These are phyloP conservation scores for Sardinella longiceps DNA, from an alignment of 2,797 vertebrate species.

Conservation along the genomic window DNA sequence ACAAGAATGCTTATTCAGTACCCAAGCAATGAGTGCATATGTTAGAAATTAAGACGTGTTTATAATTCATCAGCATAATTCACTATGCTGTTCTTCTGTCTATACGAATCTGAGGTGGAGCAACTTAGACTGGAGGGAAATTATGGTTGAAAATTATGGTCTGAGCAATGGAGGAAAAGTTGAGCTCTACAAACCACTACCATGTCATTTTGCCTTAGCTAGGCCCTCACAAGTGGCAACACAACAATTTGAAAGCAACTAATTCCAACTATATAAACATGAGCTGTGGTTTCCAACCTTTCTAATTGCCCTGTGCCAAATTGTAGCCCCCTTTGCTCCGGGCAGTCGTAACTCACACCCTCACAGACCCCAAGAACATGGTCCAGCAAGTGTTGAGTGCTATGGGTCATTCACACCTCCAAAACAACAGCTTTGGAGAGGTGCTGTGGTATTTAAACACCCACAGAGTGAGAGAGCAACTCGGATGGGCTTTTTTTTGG, in stretches of 20 bases:
- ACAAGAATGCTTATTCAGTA: conserved; percentile 21
- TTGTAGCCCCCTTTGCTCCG: conserved; percentile 33
- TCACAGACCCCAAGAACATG: conserved; percentile 51
- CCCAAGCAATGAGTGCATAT: neutral
- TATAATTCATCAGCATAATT: neutral
- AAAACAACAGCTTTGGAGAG: conserved; percentile 66
- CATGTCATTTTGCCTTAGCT: conserved; percentile 35
- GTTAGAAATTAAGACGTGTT: conserved; percentile 5
- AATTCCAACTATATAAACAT: conserved; percentile 38
- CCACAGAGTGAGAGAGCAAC: conserved; percentile 62
- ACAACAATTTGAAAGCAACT: conserved; percentile 51
- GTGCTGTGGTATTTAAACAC: conserved; percentile 64
- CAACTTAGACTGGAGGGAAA: neutral
- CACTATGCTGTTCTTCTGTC: neutral
- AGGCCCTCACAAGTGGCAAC: conserved; percentile 49
- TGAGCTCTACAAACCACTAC: conserved; percentile 38
- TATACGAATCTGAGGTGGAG: neutral
- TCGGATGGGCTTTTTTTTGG: conserved; percentile 45
- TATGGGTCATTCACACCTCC: conserved; percentile 68
- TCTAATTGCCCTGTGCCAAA: conserved; percentile 52
- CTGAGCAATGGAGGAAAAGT: neutral
- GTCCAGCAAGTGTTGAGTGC: conserved; percentile 48
- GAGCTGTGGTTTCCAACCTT: conserved; percentile 34
- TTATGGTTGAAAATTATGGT: conserved; percentile 19
- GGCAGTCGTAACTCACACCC: conserved; percentile 50